Evolutionary conservation across 2,797 vertebrate species (phyloP), one percentile per base, ranked within the genome.

Genomic region (Nannoperca obscura): DNA sequence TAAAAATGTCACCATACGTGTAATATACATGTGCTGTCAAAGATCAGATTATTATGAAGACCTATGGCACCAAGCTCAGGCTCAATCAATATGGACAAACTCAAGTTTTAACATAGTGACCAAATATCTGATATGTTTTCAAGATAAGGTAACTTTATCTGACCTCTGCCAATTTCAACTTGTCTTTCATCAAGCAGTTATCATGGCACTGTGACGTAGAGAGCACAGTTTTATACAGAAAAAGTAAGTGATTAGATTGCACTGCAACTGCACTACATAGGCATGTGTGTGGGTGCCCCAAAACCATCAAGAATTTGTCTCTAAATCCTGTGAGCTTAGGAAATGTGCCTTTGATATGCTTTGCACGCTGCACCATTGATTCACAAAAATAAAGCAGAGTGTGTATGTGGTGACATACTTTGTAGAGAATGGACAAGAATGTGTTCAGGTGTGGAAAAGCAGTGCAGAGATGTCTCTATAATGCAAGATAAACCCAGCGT

Each of bases 361-460:
- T 52, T 32, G 32, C 7, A 36, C 42, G 2, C 20, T 8, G 6
- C 2, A n/a, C 4, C 17, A 36, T 11, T 38, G 42, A 50, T 65
- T 74, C 11, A 24, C 42, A 30, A 64, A 76, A 62, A 17, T n/a
- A 30, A n/a, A 62, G 7, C 30, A 2, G 27, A 32, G 59, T 61
- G 19, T 47, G 32, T 47, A 19, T 53, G 38, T 30, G 14, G 14
- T n/a, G 15, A 60, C 38, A 49, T 58, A n/a, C 55, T 74, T 72
- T 71, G 27, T 10, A 71, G 20, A 50, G 12, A 61, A 15, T 8
- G 19, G 22, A 67, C 24, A 68, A 34, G 11, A 36, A 66, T 12
- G 59, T 17, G 36, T 46, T 17, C 63, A 55, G 34, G 22, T 64
- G 52, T 62, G 42, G 49, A 71, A 79, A 67, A 73, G 14, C 20